Percentiles rank a stretch among this genome's conserved stretches.
phyloP scores from a whole-genome alignment of 2,888 invertebrate species.

The Idaea biselata region DNA sequence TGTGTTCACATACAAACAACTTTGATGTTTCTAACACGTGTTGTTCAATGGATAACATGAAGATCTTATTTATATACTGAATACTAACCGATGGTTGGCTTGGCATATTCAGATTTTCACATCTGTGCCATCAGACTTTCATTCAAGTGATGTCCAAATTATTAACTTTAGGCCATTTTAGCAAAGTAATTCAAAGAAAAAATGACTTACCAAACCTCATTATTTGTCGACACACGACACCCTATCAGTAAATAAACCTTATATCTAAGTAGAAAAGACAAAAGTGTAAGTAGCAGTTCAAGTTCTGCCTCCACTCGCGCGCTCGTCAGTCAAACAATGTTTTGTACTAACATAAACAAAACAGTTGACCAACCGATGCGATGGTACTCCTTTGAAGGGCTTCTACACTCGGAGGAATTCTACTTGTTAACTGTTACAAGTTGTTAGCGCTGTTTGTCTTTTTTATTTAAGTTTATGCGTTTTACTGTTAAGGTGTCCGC shows the following conservation, averaged over 20 bases:
- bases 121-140: not conserved
- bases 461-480: not conserved
- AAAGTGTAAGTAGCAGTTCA: not conserved
- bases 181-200: not conserved
- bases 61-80: too few relatives aligned
- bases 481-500: not conserved
- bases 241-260: not conserved
- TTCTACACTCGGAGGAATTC: slow-evolving; percentile 36
- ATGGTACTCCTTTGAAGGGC: not conserved
- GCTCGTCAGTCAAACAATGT: not conserved
- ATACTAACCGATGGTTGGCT: too few relatives aligned
- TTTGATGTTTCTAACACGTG: too few relatives aligned
- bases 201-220: not conserved
- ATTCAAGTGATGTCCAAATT: not conserved
- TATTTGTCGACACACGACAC: not conserved
- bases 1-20: too few relatives aligned
- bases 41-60: too few relatives aligned
- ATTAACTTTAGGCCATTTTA: not conserved
- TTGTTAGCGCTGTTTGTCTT: slow-evolving; percentile 37
- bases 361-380: not conserved
- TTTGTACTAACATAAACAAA: slow-evolving; percentile 3
- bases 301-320: not conserved
- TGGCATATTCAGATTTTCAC: not conserved
- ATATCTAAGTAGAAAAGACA: not conserved
- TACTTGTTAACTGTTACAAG: slow-evolving; percentile 51